phyloP scores from a whole-genome alignment of 1,140 invertebrate species.

The Drosophila pruinosa region DNA sequence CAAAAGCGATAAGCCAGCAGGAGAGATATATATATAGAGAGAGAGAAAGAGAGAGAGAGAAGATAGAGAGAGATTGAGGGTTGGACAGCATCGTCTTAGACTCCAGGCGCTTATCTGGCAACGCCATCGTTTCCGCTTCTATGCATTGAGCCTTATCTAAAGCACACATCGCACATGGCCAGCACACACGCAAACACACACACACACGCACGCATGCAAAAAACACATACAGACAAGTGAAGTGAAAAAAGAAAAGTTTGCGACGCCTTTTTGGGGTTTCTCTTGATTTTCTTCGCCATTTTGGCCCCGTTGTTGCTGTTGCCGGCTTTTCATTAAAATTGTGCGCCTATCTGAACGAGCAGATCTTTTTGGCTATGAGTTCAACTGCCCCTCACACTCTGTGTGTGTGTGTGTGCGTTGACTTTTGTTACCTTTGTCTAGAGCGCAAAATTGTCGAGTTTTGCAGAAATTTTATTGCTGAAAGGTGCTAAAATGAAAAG shows the following conservation, averaged over 20 bases:
- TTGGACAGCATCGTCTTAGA: constrained; percentile 15
- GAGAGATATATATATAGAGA: neutral
- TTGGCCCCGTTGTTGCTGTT: constrained; percentile 14
- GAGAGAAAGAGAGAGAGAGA: neutral
- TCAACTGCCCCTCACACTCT: constrained; percentile 12
- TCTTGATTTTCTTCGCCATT: neutral
- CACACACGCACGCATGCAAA: no score
- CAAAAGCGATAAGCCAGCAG: constrained; percentile 1
- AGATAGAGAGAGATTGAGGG: neutral
- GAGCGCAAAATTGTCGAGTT: constrained; percentile 73
- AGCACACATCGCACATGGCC: constrained; percentile 41
- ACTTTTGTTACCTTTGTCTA: constrained; percentile 73
- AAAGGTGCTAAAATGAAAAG: constrained; percentile 80
- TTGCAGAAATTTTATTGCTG: constrained; percentile 78
- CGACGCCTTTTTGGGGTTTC: constrained; percentile 26
- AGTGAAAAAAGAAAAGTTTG: constrained; percentile 18
- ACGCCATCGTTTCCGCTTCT: constrained; percentile 47
- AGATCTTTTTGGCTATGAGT: constrained; percentile 66
- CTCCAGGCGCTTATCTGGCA: constrained; percentile 33
- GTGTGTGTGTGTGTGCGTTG: constrained; percentile 32
- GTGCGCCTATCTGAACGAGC: constrained; percentile 57
- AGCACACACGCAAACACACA: neutral
- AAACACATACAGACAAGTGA: neutral
- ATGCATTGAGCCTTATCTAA: constrained; percentile 38
- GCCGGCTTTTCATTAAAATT: constrained; percentile 74